Evolutionary conservation across 2,888 invertebrate species (phyloP).

Genomic region (Scrobipalpa atriplicella): DNA sequence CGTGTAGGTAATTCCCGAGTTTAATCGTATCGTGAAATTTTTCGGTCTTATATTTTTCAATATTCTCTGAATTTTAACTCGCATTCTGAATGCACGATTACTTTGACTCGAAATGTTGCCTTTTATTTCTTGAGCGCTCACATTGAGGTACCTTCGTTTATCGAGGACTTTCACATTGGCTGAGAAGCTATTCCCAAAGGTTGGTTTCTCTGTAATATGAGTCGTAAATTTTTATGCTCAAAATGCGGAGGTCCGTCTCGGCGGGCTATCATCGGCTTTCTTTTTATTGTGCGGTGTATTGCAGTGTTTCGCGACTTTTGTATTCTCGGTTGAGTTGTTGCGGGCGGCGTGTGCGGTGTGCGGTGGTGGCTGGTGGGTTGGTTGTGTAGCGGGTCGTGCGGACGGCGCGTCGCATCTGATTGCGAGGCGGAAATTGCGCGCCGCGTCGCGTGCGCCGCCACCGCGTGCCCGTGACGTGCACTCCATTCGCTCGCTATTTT

Average conservation of each 20-base stretch:
- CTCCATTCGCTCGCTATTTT: conserved; percentile 64
- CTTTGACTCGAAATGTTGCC: not conserved
- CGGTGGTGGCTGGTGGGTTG: not conserved
- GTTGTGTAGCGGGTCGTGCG: conserved; percentile 27
- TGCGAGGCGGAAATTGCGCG: conserved; percentile 77
- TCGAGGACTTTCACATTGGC: conserved; percentile 3
- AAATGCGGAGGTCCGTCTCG: conserved; percentile 20
- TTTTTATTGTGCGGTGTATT: conserved; percentile 47
- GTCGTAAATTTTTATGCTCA: conserved; percentile 22
- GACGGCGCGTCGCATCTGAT: conserved; percentile 68
- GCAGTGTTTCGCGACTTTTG: conserved; percentile 41
- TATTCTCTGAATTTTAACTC: conserved; percentile 1
- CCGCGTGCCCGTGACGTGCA: conserved; percentile 72
- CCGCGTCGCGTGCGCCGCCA: conserved; percentile 71
- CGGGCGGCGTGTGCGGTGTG: not conserved
- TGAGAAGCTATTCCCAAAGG: conserved; percentile 17
- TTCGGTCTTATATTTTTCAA: not conserved
- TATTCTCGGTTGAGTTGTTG: conserved; percentile 52
- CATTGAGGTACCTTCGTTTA: conserved; percentile 7
- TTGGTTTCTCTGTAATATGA: conserved; percentile 3
- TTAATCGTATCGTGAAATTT: conserved; percentile 7
- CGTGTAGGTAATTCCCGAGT: conserved; percentile 4
- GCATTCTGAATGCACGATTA: conserved; percentile 5
- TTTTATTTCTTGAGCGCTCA: not conserved
- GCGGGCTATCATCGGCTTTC: conserved; percentile 28